Conservation (phyloP, 2,797 vertebrate species). For the Atherinosoma microstoma region DNA sequence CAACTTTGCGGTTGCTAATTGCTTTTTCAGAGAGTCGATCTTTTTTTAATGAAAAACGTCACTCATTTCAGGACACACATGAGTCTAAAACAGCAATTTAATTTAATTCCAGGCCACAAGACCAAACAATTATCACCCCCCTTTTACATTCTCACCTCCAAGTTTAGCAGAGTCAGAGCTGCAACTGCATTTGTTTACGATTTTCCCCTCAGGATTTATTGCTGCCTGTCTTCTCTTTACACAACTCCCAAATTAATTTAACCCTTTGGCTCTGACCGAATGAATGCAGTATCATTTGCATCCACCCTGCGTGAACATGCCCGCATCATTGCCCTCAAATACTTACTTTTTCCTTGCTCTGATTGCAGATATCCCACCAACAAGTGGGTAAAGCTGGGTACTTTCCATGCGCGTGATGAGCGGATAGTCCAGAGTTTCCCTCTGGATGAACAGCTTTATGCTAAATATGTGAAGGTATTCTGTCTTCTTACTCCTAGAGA, state of each 20-base stretch:
- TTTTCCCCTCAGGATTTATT: constrained; percentile 3
- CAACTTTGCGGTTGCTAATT: not conserved
- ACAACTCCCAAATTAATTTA: constrained; percentile 23
- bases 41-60: no score
- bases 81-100: not conserved
- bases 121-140: not conserved
- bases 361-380: constrained; percentile 93
- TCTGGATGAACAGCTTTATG: constrained; percentile 97
- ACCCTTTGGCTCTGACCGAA: not conserved
- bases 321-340: not conserved
- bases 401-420: constrained; percentile 95
- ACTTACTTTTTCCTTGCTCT: constrained; percentile 2
- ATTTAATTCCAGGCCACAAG: not conserved
- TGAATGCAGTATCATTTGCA: constrained; percentile 5
- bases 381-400: constrained; percentile 97
- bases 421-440: constrained; percentile 97
- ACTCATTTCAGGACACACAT: no score
- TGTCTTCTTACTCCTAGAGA: not conserved
- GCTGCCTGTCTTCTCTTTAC: not conserved
- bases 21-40: not conserved
- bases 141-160: constrained; percentile 2
- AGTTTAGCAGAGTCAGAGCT: constrained; percentile 8
- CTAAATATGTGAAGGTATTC: constrained; percentile 97
- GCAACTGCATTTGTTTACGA: constrained; percentile 6
- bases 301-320: constrained; percentile 17